Evolutionary conservation across 2,888 invertebrate species (phyloP).

Genomic region (Brassicogethes aeneus): DNA sequence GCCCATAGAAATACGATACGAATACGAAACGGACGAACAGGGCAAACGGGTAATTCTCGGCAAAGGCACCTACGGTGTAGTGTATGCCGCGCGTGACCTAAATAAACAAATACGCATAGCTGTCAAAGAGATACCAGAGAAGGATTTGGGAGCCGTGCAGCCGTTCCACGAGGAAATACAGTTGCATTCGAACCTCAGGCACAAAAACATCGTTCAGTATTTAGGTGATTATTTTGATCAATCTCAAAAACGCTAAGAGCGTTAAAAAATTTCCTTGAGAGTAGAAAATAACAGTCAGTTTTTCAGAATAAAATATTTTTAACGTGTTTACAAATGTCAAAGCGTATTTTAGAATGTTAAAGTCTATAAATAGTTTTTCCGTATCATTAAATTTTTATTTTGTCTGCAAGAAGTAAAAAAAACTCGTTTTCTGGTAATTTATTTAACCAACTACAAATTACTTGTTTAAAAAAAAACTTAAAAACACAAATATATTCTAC

Average conservation of each 20-base stretch:
- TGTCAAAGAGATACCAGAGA: constrained; percentile 96
- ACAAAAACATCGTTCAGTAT: constrained; percentile 90
- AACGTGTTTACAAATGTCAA: no score
- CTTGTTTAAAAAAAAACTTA: no score
- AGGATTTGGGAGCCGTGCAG: constrained; percentile 91
- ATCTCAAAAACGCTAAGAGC: no score
- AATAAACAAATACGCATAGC: constrained; percentile 90
- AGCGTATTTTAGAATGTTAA: no score
- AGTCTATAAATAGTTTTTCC: no score
- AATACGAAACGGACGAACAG: constrained; percentile 91
- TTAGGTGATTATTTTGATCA: constrained; percentile 20
- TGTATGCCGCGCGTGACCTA: constrained; percentile 88
- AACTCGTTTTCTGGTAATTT: no score
- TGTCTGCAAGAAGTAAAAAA: no score
- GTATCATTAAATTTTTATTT: no score
- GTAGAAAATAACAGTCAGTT: no score
- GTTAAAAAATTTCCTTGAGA: no score
- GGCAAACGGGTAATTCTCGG: constrained; percentile 80
- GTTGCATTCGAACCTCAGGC: constrained; percentile 88
- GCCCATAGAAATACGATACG: constrained; percentile 54
- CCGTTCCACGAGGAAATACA: constrained; percentile 98
- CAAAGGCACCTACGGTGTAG: constrained; percentile 91
- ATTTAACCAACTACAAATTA: no score
- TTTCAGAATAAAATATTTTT: constrained; percentile 3
- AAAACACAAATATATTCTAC: no score